These are phyloP conservation scores for Heteropelma amictum DNA, from an alignment of 2,888 invertebrate genomes.

Conservation along the genomic window DNA sequence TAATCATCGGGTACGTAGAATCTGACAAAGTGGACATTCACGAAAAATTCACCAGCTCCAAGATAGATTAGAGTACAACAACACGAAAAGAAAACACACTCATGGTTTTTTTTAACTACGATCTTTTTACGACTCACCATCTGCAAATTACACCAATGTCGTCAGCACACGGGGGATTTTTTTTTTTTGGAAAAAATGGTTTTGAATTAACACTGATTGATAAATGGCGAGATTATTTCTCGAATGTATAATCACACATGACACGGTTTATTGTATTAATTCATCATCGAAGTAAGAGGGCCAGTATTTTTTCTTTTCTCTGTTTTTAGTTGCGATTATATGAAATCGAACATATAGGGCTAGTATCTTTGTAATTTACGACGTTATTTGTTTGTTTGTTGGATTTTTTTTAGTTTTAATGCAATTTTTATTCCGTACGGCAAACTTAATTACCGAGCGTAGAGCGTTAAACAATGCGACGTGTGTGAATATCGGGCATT, in stretches of 20 bases:
- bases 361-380: not conserved
- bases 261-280: constrained; percentile 41
- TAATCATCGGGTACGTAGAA: constrained; percentile 17
- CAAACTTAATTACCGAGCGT: constrained; percentile 9
- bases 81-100: constrained; percentile 68
- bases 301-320: not conserved
- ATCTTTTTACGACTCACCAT: constrained; percentile 74
- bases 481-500: constrained; percentile 30
- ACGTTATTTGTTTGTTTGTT: too few relatives aligned
- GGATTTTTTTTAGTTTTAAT: not conserved
- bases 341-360: constrained; percentile 15
- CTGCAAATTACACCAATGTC: constrained; percentile 74
- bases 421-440: too few relatives aligned
- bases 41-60: constrained; percentile 34
- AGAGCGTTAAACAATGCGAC: constrained; percentile 42
- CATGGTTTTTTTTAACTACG: constrained; percentile 62
- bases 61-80: constrained; percentile 40
- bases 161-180: constrained; percentile 74
- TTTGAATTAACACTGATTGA: constrained; percentile 68
- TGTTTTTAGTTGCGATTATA: constrained; percentile 33
- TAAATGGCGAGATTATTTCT: constrained; percentile 53
- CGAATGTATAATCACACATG: constrained; percentile 46
- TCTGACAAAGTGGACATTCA: constrained; percentile 45
- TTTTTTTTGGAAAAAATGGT: constrained; percentile 73
- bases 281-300: constrained; percentile 17